These are phyloP conservation scores for Leptocoma aspasia DNA, from an alignment of 2,113 vertebrate genomes.

Conservation along the genomic window DNA sequence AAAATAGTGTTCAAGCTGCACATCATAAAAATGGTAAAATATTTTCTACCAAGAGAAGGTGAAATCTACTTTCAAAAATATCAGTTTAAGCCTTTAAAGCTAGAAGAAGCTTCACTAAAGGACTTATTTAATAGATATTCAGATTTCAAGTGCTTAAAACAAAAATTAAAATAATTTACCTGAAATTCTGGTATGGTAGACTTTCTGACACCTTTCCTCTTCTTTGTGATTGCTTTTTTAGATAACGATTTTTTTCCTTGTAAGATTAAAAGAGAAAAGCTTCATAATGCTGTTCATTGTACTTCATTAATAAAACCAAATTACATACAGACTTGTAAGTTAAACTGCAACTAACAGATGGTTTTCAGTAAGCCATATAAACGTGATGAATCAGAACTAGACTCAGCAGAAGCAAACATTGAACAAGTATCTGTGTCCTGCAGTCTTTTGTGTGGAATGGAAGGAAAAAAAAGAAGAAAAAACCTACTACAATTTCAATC, in stretches of 20 bases:
- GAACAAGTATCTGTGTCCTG: neutral
- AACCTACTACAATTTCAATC: neutral
- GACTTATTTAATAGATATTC: slow-evolving; percentile 24
- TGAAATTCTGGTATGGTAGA: slow-evolving; percentile 84
- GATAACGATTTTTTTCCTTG: slow-evolving; percentile 84
- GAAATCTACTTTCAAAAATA: neutral
- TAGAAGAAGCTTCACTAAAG: neutral
- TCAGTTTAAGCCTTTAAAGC: neutral
- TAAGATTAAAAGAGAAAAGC: slow-evolving; percentile 76
- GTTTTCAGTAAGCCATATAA: slow-evolving; percentile 39
- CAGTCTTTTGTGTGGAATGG: neutral
- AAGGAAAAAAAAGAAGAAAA: neutral
- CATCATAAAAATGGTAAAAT: neutral
- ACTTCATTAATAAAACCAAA: slow-evolving; percentile 66
- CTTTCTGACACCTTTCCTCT: slow-evolving; percentile 76
- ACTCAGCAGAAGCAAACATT: slow-evolving; percentile 46
- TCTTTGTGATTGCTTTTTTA: slow-evolving; percentile 81
- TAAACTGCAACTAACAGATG: slow-evolving; percentile 60
- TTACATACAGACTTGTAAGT: slow-evolving; percentile 62
- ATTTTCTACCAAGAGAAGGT: neutral
- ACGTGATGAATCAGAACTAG: slow-evolving; percentile 43
- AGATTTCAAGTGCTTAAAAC: slow-evolving; percentile 21
- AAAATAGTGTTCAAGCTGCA: neutral
- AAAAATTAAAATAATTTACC: slow-evolving; percentile 76
- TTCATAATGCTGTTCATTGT: slow-evolving; percentile 66